phyloP scores from a whole-genome alignment of 2,113 vertebrate species.

The Eira barbara region DNA sequence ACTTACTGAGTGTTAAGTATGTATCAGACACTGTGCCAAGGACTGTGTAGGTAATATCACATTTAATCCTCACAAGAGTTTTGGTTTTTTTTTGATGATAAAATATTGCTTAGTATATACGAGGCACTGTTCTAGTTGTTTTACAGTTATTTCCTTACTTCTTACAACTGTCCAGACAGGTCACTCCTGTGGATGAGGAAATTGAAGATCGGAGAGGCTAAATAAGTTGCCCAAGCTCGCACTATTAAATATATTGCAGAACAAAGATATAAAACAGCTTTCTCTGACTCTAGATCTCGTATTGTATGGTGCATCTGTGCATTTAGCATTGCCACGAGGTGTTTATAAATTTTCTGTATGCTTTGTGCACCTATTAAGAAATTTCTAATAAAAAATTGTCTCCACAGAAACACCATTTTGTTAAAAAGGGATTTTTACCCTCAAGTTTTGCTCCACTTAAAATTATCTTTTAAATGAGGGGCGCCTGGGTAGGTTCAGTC shows the following conservation, averaged over 20 bases:
- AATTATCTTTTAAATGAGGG: background rate
- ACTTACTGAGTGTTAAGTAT: background rate
- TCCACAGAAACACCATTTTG: background rate
- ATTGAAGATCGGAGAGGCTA: background rate
- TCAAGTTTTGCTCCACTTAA: background rate
- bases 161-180: background rate
- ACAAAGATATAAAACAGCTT: background rate
- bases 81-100: background rate
- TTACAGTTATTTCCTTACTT: background rate
- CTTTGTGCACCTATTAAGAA: constrained; percentile 1
- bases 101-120: background rate
- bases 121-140: background rate
- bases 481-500: background rate
- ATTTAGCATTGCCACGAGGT: background rate
- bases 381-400: background rate
- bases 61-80: background rate
- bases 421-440: constrained; percentile 15
- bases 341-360: background rate
- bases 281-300: background rate
- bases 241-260: background rate
- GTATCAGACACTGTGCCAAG: background rate
- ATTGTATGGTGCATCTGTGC: background rate
- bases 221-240: background rate
- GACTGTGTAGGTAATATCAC: background rate
- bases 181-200: background rate